Evolutionary conservation across 2,113 vertebrate species (phyloP).

Genomic region (Anas platyrhynchos): DNA sequence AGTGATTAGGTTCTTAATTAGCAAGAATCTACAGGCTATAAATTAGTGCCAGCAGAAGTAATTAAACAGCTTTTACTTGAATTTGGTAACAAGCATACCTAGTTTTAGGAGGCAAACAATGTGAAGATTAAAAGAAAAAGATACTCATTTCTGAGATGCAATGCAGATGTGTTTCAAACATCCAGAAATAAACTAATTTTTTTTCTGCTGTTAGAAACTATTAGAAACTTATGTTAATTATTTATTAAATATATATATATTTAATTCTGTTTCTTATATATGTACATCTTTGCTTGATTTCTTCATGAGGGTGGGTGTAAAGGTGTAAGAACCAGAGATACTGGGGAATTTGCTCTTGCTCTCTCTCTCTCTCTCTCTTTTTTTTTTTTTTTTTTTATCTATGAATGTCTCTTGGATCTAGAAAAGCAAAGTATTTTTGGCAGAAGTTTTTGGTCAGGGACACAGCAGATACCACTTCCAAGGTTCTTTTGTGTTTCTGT

Average conservation of each 20-base stretch:
- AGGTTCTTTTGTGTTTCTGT: background rate
- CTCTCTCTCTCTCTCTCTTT: too few relatives aligned
- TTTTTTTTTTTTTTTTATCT: background rate
- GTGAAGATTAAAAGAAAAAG: background rate
- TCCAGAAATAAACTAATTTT: background rate
- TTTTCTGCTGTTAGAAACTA: background rate
- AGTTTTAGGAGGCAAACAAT: background rate
- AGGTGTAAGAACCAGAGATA: background rate
- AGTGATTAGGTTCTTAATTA: constrained; percentile 67
- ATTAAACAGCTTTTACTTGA: constrained; percentile 47
- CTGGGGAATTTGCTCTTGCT: accelerated
- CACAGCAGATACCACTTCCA: background rate
- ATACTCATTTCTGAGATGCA: background rate
- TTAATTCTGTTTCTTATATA: background rate
- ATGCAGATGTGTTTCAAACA: background rate
- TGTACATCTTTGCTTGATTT: background rate
- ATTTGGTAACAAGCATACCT: background rate
- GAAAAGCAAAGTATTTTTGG: background rate
- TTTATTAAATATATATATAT: background rate
- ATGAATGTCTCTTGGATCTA: background rate
- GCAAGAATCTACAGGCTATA: constrained; percentile 54
- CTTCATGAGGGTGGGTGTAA: background rate
- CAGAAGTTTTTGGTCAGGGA: background rate
- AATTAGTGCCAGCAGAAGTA: constrained; percentile 51
- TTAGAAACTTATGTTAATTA: background rate